These are phyloP conservation scores for Drosophila trichaetosa DNA, from an alignment of 2,888 invertebrate species.

Conservation along the genomic window DNA sequence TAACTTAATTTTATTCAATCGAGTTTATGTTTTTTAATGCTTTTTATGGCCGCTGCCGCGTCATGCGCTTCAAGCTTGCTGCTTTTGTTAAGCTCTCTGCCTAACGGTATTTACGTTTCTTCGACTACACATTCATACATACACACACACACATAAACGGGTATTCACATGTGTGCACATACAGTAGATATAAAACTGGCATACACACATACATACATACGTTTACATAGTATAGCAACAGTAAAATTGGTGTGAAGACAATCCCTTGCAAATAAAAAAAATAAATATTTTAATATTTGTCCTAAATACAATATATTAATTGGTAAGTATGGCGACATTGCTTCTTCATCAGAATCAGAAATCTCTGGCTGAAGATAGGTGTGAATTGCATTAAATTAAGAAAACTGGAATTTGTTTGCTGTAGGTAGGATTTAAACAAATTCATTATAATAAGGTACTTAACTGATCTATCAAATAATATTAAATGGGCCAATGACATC, in stretches of 20 bases:
- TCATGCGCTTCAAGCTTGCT: conserved; percentile 52
- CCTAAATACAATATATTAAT: background rate
- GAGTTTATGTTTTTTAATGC: conserved; percentile 57
- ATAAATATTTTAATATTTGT: background rate
- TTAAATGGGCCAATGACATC: background rate
- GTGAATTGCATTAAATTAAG: background rate
- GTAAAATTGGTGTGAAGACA: background rate
- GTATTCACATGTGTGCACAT: background rate
- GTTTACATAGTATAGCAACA: background rate
- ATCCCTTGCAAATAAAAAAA: background rate
- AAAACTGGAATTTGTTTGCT: background rate
- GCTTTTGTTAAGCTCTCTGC: conserved; percentile 26
- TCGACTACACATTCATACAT: conserved; percentile 1
- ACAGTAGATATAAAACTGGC: background rate
- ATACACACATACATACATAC: background rate
- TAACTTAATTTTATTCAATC: conserved; percentile 62
- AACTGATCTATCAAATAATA: background rate
- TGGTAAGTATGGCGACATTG: background rate
- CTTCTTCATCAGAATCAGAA: background rate
- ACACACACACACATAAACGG: background rate
- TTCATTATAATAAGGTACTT: background rate
- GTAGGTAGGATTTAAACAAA: background rate
- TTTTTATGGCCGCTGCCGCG: conserved; percentile 32
- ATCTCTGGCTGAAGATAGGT: background rate
- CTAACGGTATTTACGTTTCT: conserved; percentile 46